phyloP scores from a whole-genome alignment of 35 echinoderm and acorn worm species.

The Chiridota heheva region DNA sequence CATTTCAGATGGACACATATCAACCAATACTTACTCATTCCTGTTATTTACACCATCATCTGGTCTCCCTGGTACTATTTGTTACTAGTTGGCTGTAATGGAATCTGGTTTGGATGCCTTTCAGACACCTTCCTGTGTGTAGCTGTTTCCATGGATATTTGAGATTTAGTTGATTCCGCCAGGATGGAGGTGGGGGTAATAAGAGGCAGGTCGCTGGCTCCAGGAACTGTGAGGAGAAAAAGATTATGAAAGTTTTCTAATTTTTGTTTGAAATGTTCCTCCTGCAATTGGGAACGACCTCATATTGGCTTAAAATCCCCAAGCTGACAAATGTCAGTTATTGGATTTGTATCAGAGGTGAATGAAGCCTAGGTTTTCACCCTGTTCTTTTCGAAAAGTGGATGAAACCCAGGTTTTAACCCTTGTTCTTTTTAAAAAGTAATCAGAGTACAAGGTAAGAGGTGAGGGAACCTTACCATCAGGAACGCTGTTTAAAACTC shows the following conservation, averaged over 20 bases:
- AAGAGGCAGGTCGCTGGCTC: not conserved
- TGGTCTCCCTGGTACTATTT: not conserved
- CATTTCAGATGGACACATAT: not conserved
- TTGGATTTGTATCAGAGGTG: too few relatives aligned
- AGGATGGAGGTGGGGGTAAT: not conserved
- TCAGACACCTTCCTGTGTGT: not conserved
- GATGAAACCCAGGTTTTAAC: too few relatives aligned
- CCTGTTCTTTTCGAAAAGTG: too few relatives aligned
- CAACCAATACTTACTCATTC: not conserved
- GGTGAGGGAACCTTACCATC: too few relatives aligned
- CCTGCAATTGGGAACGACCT: not conserved
- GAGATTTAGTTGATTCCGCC: not conserved
- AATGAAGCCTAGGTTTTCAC: too few relatives aligned
- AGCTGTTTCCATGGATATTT: not conserved
- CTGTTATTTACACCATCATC: not conserved
- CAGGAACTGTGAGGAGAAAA: slow-evolving; percentile 6
- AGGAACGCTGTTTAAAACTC: too few relatives aligned
- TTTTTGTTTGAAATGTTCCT: not conserved
- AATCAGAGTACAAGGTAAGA: too few relatives aligned
- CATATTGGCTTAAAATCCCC: not conserved
- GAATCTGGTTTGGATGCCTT: not conserved
- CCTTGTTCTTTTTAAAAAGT: too few relatives aligned
- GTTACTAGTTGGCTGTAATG: not conserved
- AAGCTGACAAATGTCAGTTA: not conserved
- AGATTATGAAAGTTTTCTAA: not conserved